Percentiles rank a stretch among this genome's conserved stretches.
These are phyloP conservation scores for Gobius niger DNA, from an alignment of 2,113 vertebrate genomes.

Conservation along the genomic window DNA sequence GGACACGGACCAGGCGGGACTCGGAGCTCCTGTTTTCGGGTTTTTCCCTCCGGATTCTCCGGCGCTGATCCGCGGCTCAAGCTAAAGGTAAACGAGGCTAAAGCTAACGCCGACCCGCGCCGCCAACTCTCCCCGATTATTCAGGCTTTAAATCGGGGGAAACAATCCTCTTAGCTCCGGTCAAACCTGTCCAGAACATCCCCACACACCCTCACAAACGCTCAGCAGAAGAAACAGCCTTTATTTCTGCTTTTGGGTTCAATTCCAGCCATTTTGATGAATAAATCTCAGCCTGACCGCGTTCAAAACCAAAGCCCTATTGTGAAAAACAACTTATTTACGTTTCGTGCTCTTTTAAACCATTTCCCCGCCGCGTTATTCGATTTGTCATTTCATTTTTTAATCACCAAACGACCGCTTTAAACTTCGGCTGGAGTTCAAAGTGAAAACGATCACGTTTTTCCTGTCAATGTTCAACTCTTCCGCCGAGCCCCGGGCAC, in stretches of 20 bases:
- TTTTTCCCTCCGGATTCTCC: too few species aligned
- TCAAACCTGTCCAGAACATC: not conserved
- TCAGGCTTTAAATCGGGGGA: conserved; percentile 1
- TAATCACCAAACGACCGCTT: too few species aligned
- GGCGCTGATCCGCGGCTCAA: not conserved
- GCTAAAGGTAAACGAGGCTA: not conserved
- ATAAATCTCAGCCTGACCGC: not conserved
- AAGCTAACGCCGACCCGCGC: conserved; percentile 1
- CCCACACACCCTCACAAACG: not conserved
- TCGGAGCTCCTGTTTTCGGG: too few species aligned
- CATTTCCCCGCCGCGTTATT: fast-evolving
- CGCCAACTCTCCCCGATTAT: not conserved
- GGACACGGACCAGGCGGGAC: not conserved
- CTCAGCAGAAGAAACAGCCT: not conserved
- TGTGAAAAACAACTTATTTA: not conserved
- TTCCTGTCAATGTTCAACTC: conserved; percentile 9
- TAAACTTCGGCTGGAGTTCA: not conserved
- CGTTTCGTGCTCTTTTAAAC: not conserved
- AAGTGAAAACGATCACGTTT: not conserved
- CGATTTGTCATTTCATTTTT: not conserved
- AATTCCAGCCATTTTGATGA: not conserved
- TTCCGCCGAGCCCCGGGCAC: not conserved
- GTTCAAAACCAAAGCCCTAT: not conserved
- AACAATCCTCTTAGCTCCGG: not conserved
- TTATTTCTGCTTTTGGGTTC: not conserved